Base-by-base conservation (phyloP, 2,888 invertebrate genomes). In the Xylota sylvarum region DNA sequence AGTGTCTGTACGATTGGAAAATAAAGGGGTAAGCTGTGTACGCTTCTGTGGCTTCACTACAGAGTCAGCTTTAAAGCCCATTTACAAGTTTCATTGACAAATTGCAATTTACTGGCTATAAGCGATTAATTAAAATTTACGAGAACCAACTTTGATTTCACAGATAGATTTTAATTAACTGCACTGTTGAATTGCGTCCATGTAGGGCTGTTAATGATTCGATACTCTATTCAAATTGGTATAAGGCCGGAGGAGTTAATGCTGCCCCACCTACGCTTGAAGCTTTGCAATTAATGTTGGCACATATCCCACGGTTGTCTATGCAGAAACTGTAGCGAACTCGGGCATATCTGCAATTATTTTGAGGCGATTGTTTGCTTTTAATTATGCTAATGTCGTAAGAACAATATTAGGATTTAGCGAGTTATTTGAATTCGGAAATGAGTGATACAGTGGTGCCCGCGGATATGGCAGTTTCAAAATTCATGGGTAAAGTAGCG, bases 351-450 rank as follows among this genome's bases (percentile, higher is more conserved):
- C 19, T 43, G 46, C 17, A 32, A n/a, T 32, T 14, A 52, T 23
- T 67, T 32, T 52, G 9, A 50, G 19, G 19, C 17, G 14, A 19
- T 30, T 70, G 35, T 55, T 62, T 70, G 78, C 35, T 70, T 78
- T 78, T 70, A 62, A 78, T 70, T 72, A 79, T 72, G 78, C 37
- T 37, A 79, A 79, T 79, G 12, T 2, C 4, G 10, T 10, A 19
- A 19, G 10, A 4, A 12, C 9, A 23, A 23, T 50, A 17, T 50
- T 50, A 19, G 14, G 17, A 48, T 50, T 50, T 23, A 23, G 19
- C 4, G 10, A 23, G 50, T 9, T 23, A 10, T 17, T 23, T 9
- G 50, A 23, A 50, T 50, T 23, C 1, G 40, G 10, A 9, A 35
- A 35, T 35, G 35, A 43, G n/a, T n/a, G n/a, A n/a, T 3, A 23